phyloP scores from a whole-genome alignment of 1,140 invertebrate genomes.

The Cotesia typhae region DNA sequence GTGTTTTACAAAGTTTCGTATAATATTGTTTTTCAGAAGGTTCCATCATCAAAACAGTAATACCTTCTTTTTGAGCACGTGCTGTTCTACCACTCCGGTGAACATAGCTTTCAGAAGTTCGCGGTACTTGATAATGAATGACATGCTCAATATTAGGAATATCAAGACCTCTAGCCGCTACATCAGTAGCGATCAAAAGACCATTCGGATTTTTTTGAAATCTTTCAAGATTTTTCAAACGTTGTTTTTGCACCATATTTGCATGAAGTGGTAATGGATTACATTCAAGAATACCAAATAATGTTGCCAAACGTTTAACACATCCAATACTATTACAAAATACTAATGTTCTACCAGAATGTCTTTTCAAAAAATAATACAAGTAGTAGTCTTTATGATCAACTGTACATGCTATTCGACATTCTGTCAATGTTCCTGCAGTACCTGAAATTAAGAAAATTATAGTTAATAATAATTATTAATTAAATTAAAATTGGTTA shows the following conservation, averaged over 20 bases:
- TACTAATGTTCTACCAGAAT: constrained; percentile 91
- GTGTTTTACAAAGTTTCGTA: constrained; percentile 80
- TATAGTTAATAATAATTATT: neutral
- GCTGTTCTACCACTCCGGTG: constrained; percentile 97
- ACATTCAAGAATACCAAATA: constrained; percentile 83
- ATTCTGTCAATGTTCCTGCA: constrained; percentile 84
- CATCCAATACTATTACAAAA: constrained; percentile 98
- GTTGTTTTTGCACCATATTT: constrained; percentile 92
- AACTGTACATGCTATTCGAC: constrained; percentile 78
- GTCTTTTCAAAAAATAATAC: constrained; percentile 88
- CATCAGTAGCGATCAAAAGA: constrained; percentile 95
- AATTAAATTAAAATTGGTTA: constrained; percentile 30
- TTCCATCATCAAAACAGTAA: constrained; percentile 92
- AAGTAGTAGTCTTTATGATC: constrained; percentile 92
- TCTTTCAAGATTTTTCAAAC: constrained; percentile 93
- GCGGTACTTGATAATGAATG: constrained; percentile 96
- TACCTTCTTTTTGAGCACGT: constrained; percentile 84
- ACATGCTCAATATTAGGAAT: constrained; percentile 95
- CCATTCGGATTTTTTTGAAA: constrained; percentile 81
- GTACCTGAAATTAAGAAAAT: constrained; percentile 69
- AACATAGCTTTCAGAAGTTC: constrained; percentile 94
- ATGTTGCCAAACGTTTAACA: constrained; percentile 82
- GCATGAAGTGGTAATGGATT: constrained; percentile 89
- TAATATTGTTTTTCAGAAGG: constrained; percentile 85
- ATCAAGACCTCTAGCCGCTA: constrained; percentile 95